A percentile compares a stretch with the other conserved stretches of the same genome.
These are phyloP conservation scores for Drosophila rhopaloa DNA, from an alignment of 1,140 invertebrate species.

Conservation along the genomic window DNA sequence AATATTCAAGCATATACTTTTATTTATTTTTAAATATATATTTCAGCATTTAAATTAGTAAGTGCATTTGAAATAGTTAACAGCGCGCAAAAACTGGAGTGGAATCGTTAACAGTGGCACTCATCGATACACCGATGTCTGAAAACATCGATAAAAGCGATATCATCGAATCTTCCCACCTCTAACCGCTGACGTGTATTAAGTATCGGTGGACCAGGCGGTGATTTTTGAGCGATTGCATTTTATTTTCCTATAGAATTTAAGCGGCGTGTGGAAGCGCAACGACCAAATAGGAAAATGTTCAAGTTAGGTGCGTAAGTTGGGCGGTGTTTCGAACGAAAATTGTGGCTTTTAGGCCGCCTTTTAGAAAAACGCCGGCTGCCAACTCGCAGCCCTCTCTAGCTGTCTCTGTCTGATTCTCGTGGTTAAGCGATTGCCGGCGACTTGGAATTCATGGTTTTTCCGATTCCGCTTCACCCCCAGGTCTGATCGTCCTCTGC, in stretches of 20 bases:
- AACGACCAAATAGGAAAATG: slow-evolving; percentile 63
- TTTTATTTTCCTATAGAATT: slow-evolving; percentile 67
- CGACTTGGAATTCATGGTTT: slow-evolving; percentile 6
- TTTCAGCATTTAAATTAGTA: no score
- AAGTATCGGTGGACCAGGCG: slow-evolving; percentile 53
- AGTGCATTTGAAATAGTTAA: no score
- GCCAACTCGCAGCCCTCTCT: slow-evolving; percentile 11
- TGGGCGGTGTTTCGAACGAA: no score
- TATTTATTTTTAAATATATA: no score
- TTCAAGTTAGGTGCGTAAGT: slow-evolving; percentile 63
- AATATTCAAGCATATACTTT: no score
- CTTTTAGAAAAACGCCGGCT: slow-evolving; percentile 58
- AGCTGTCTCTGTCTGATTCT: slow-evolving; percentile 47
- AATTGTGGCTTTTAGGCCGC: background rate
- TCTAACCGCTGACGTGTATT: slow-evolving; percentile 63
- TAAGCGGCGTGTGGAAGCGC: slow-evolving; percentile 65
- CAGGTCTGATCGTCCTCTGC: slow-evolving; percentile 63
- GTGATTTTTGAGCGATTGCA: slow-evolving; percentile 49
- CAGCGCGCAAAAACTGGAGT: no score
- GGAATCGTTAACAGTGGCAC: no score
- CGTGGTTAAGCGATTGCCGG: slow-evolving; percentile 55
- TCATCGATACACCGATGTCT: background rate
- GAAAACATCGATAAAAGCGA: no score
- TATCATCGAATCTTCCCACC: no score
- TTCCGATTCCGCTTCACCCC: no score